Percentiles rank a stretch among this genome's conserved stretches.
Conservation (phyloP, 2,113 vertebrate genomes). For the Protobothrops flavoviridis region DNA sequence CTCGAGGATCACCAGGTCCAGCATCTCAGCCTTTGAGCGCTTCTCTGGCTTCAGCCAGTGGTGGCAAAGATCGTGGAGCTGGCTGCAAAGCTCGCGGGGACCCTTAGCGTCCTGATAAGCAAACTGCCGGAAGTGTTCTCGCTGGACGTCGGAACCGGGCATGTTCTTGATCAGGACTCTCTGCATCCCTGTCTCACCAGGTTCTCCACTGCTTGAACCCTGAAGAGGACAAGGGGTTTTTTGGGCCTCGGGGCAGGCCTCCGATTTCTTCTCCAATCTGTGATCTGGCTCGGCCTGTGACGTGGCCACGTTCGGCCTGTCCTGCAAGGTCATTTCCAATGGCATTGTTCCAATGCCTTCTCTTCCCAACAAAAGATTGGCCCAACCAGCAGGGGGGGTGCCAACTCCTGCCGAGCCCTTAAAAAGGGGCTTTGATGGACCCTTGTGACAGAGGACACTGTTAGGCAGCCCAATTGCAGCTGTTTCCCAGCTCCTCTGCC, state of each 20-base stretch:
- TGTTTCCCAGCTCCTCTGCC: background rate
- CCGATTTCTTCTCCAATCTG: background rate
- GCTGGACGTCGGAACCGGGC: background rate
- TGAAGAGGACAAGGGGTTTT: background rate
- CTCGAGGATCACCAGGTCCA: background rate
- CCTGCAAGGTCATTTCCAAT: background rate
- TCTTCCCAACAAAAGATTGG: background rate
- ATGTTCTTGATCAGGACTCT: background rate
- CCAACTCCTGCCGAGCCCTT: background rate
- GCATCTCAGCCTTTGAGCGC: background rate
- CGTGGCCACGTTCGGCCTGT: background rate
- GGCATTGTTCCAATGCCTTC: too few species aligned
- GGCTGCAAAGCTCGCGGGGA: background rate
- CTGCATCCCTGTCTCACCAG: background rate
- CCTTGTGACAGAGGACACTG: background rate
- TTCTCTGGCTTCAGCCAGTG: background rate
- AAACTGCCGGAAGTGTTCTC: background rate
- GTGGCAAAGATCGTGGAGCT: background rate
- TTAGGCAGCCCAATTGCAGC: background rate
- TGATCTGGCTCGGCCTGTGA: background rate
- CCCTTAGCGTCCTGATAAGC: background rate
- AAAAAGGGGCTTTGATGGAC: background rate
- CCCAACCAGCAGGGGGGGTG: too few species aligned
- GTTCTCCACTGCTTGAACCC: background rate
- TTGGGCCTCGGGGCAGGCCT: too few species aligned